phyloP scores from a whole-genome alignment of 1,140 invertebrate species.

The Lerema accius region DNA sequence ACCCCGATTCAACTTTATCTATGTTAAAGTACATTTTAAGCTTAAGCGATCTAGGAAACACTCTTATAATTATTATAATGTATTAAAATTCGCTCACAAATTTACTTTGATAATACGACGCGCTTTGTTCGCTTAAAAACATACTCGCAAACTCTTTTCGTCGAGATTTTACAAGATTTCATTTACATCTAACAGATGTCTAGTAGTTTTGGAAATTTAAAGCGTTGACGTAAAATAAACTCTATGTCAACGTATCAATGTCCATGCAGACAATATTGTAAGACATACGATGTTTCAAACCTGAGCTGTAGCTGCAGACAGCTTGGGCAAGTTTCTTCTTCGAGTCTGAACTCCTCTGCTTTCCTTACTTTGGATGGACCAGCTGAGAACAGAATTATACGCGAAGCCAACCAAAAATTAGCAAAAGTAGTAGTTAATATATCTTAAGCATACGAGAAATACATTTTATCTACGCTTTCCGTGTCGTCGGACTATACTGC shows the following conservation, averaged over 20 bases:
- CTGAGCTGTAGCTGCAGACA: slow-evolving; percentile 55
- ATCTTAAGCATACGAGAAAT: background rate
- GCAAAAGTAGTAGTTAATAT: slow-evolving; percentile 11
- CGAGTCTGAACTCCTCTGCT: slow-evolving; percentile 43
- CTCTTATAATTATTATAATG: slow-evolving; percentile 9
- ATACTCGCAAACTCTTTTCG: slow-evolving; percentile 35
- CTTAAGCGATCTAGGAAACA: slow-evolving; percentile 25
- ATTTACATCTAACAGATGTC: slow-evolving; percentile 17
- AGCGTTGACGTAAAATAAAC: slow-evolving; percentile 24
- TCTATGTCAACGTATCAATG: slow-evolving; percentile 21
- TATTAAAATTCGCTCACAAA: slow-evolving; percentile 38
- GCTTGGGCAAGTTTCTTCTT: slow-evolving; percentile 45
- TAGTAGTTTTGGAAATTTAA: slow-evolving; percentile 28
- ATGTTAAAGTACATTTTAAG: slow-evolving; percentile 13
- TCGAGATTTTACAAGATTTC: slow-evolving; percentile 18
- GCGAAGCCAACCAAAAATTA: slow-evolving; percentile 49
- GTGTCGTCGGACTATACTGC: slow-evolving; percentile 18
- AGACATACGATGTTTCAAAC: slow-evolving; percentile 52
- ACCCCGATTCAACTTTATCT: background rate
- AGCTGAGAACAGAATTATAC: slow-evolving; percentile 61
- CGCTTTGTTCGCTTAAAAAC: slow-evolving; percentile 29
- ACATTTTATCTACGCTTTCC: slow-evolving; percentile 21
- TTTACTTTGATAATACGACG: slow-evolving; percentile 31
- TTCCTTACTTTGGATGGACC: slow-evolving; percentile 54
- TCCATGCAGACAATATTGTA: slow-evolving; percentile 49